Percentiles rank a stretch among this genome's conserved stretches.
phyloP scores from a whole-genome alignment of 2,113 vertebrate genomes.

The Grantiella picta region DNA sequence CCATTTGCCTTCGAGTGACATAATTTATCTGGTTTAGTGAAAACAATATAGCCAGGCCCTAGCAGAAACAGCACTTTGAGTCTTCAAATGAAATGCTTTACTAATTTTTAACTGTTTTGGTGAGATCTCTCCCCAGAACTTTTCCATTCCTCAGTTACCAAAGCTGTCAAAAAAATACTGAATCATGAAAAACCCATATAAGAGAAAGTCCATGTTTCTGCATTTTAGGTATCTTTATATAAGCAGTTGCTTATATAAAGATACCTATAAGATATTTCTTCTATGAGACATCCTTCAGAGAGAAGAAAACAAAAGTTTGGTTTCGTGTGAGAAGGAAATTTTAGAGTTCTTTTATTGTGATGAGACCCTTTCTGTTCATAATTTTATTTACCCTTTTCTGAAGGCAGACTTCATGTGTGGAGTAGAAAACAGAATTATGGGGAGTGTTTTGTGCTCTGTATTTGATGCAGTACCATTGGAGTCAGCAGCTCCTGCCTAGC shows the following conservation, averaged over 20 bases:
- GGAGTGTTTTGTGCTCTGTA: background rate
- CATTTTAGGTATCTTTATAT: background rate
- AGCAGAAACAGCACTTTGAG: background rate
- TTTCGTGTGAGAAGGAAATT: background rate
- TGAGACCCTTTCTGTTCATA: background rate
- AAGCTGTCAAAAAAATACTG: background rate
- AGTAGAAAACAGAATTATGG: background rate
- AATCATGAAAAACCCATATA: background rate
- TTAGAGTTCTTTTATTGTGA: background rate
- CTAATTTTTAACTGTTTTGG: background rate
- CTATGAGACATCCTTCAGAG: background rate
- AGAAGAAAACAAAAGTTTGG: background rate
- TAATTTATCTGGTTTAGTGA: background rate
- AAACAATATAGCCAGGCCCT: background rate
- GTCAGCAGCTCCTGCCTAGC: background rate
- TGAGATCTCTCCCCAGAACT: background rate
- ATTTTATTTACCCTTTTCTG: background rate
- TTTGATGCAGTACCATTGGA: background rate
- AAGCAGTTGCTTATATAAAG: background rate
- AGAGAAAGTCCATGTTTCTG: background rate
- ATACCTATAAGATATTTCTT: background rate
- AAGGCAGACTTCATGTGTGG: background rate
- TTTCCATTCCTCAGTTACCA: background rate
- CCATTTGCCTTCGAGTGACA: background rate
- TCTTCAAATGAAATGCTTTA: background rate